These are phyloP conservation scores for Nezara viridula DNA, from an alignment of 2,888 invertebrate species.

Conservation along the genomic window DNA sequence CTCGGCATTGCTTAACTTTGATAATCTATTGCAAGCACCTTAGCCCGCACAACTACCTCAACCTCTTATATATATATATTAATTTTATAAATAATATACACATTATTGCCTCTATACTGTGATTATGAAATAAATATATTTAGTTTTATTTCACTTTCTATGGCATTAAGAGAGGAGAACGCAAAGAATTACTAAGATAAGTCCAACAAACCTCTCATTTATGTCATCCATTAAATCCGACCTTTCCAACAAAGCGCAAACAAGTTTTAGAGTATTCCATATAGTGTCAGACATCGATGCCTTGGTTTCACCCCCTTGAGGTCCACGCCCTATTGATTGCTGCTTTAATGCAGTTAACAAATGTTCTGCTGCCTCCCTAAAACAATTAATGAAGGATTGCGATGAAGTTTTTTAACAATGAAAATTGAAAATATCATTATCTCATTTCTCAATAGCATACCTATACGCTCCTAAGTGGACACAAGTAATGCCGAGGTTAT, in stretches of 20 bases:
- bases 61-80: too few relatives aligned
- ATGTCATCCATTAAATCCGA: conserved; percentile 70
- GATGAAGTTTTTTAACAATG: background rate
- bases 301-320: conserved; percentile 66
- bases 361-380: conserved; percentile 94
- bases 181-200: too few relatives aligned
- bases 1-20: too few relatives aligned
- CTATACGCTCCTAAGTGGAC: conserved; percentile 93
- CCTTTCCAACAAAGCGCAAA: conserved; percentile 81
- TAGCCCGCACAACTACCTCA: too few relatives aligned
- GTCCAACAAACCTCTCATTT: conserved; percentile 41
- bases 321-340: conserved; percentile 80
- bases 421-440: background rate
- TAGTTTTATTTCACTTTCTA: background rate
- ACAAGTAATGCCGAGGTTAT: conserved; percentile 98
- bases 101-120: too few relatives aligned
- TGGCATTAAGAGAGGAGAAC: too few relatives aligned
- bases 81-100: too few relatives aligned
- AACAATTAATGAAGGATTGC: conserved; percentile 61
- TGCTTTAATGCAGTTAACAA: conserved; percentile 93
- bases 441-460: conserved; percentile 68
- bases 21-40: too few relatives aligned
- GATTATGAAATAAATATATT: too few relatives aligned
- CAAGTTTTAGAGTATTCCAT: conserved; percentile 94
- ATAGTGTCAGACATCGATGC: conserved; percentile 88